phyloP scores from a whole-genome alignment of 2,797 vertebrate genomes.

The Oreochromis grahami region DNA sequence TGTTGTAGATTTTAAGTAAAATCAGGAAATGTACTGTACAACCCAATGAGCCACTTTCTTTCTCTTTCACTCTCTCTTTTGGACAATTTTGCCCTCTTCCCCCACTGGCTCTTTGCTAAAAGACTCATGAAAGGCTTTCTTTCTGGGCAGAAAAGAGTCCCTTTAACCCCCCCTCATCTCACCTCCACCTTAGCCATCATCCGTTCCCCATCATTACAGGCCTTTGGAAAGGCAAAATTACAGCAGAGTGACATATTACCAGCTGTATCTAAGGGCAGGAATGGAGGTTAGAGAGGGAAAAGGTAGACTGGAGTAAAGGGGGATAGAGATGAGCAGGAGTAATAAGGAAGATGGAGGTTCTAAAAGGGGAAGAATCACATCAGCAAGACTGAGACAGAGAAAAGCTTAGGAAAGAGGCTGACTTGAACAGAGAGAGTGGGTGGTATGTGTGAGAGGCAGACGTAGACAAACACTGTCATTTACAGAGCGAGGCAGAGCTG shows the following conservation, averaged over 20 bases:
- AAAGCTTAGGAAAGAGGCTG: constrained; percentile 20
- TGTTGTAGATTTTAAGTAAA: neutral
- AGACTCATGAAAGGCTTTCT: constrained; percentile 47
- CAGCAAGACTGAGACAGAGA: constrained; percentile 4
- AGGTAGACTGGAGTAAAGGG: constrained; percentile 17
- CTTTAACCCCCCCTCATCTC: constrained; percentile 25
- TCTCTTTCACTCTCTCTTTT: neutral
- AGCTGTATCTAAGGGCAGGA: constrained; percentile 29
- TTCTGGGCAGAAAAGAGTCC: constrained; percentile 11
- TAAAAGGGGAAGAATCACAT: constrained; percentile 26
- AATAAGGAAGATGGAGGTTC: constrained; percentile 17
- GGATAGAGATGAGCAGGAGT: constrained; percentile 17
- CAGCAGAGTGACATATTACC: constrained; percentile 70
- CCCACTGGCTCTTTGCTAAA: constrained; percentile 7
- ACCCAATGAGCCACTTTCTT: neutral
- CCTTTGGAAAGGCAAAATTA: constrained; percentile 65
- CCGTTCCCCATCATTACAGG: constrained; percentile 56
- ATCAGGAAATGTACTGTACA: neutral
- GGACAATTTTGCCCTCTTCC: neutral
- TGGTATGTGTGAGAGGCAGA: constrained; percentile 19
- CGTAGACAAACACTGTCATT: constrained; percentile 60
- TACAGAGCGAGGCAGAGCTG: constrained; percentile 24
- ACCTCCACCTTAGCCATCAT: constrained; percentile 43
- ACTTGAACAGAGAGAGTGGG: constrained; percentile 12
- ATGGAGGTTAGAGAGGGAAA: constrained; percentile 20